Evolutionary conservation across 2,888 invertebrate genomes (phyloP), one percentile per base, ranked within the genome.

Genomic region (Cyclophora punctaria): DNA sequence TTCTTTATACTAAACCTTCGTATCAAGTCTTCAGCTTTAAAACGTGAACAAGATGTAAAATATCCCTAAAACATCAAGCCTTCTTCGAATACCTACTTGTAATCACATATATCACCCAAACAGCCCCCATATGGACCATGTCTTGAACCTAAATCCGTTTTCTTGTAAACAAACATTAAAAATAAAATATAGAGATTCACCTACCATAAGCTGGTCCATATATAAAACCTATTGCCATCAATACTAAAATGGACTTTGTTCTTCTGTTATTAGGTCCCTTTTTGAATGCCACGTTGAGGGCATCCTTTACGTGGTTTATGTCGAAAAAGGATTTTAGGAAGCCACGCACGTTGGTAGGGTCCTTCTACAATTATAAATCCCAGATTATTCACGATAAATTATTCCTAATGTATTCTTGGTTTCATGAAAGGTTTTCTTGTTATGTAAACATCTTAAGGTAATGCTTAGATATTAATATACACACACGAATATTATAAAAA

Each of bases 211-310:
- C 51, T 20, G 86, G 81, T 41, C 86, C 86, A 57, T 84, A 83
- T 57, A 86, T 78, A 66, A 85, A 83, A 46, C 66, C 73, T 45
- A 86, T 82, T 3, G 75, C 69, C 5, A 73, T 64, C 46, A 87
- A 59, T 35, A 87, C 64, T 52, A 87, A 73, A 63, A 85, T 79
- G 5, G 80, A 82, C 69, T 84, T 86, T 63, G 69, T 66, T 37
- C 81, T 67, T 7, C 86, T 62, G 4, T 71, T 59, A 60, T 84
- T 79, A 41, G 85, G 83, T 53, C 85, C 86, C 34, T 75, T 80
- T 74, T 86, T 90, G 68, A 91, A 89, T 46, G 87, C 88, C 2
- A 90, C 86, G 46, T 75, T 72, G 3, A 90, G 64, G 1, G 90
- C 89, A 47, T 90, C 86, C 52, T 75, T 82, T 34, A 90, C 85